Conservation (phyloP, 2,797 vertebrate species). For the Antennarius maculatus region DNA sequence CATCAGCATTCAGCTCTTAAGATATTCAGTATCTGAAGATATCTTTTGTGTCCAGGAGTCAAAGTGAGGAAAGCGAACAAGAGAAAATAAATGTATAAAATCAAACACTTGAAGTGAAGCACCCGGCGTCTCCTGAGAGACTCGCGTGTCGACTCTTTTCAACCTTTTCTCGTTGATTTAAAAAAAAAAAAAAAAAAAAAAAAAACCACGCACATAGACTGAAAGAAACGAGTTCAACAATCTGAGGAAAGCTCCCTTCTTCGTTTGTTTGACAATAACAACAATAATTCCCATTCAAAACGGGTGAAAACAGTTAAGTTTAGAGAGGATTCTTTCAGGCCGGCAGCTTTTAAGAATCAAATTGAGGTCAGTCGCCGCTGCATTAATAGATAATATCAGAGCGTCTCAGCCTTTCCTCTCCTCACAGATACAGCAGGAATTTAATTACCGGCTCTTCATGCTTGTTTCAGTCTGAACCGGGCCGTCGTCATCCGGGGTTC, state of each 20-base stretch:
- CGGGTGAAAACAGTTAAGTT: constrained; percentile 17
- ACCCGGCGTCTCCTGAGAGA: too few relatives aligned
- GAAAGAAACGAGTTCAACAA: not conserved
- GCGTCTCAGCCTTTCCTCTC: constrained; percentile 41
- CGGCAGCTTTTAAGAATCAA: constrained; percentile 34
- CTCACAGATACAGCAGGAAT: constrained; percentile 69
- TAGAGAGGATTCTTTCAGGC: constrained; percentile 30
- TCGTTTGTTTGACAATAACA: not conserved
- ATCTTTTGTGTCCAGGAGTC: not conserved
- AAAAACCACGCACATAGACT: not conserved
- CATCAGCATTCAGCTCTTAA: too few relatives aligned
- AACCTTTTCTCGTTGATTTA: too few relatives aligned
- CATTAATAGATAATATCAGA: constrained; percentile 57
- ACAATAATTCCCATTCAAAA: constrained; percentile 3
- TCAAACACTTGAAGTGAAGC: too few relatives aligned
- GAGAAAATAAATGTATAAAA: too few relatives aligned
- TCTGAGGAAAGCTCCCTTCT: not conserved
- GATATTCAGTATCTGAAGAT: too few relatives aligned
- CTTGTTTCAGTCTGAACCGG: constrained; percentile 55
- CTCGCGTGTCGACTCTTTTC: too few relatives aligned
- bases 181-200: too few relatives aligned
- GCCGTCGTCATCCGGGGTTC: constrained; percentile 78
- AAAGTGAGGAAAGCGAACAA: too few relatives aligned
- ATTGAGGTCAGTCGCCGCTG: constrained; percentile 43
- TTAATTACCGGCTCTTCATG: constrained; percentile 74